Percentiles rank a stretch among this genome's conserved stretches.
Conservation (phyloP, 2,797 vertebrate species). For the Pantherophis vulpinus region DNA sequence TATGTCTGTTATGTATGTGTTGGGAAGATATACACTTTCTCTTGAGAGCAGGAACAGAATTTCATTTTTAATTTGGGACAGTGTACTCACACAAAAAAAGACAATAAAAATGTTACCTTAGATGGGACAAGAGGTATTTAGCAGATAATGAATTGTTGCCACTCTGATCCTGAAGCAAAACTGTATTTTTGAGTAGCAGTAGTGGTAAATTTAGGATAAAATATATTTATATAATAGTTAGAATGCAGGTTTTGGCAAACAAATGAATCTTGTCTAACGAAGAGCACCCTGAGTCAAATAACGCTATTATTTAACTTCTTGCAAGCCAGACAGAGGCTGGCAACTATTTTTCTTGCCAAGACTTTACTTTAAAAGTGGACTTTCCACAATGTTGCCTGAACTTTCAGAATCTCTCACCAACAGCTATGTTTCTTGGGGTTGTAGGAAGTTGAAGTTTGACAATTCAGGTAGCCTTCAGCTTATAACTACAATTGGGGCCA, state of each 20-base stretch:
- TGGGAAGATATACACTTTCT: too few species aligned
- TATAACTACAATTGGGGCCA: not conserved
- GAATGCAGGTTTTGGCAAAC: constrained; percentile 1
- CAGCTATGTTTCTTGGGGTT: not conserved
- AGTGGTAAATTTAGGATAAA: not conserved
- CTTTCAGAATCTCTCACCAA: not conserved
- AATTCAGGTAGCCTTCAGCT: not conserved
- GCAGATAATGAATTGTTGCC: not conserved
- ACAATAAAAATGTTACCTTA: too few species aligned
- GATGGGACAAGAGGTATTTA: not conserved
- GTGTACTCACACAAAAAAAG: too few species aligned
- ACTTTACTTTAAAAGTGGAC: not conserved
- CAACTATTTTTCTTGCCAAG: not conserved
- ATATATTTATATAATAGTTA: not conserved
- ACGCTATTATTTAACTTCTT: not conserved
- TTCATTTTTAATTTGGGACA: too few species aligned
- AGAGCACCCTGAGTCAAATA: not conserved
- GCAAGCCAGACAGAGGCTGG: not conserved
- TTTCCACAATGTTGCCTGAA: not conserved
- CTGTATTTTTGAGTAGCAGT: not conserved
- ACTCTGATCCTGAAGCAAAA: not conserved
- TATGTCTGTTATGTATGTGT: too few species aligned
- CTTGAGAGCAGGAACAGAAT: too few species aligned
- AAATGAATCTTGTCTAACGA: not conserved
- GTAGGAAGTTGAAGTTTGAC: not conserved